Base-by-base conservation (phyloP, 2,888 invertebrate genomes). In the Lithophane leautieri region DNA sequence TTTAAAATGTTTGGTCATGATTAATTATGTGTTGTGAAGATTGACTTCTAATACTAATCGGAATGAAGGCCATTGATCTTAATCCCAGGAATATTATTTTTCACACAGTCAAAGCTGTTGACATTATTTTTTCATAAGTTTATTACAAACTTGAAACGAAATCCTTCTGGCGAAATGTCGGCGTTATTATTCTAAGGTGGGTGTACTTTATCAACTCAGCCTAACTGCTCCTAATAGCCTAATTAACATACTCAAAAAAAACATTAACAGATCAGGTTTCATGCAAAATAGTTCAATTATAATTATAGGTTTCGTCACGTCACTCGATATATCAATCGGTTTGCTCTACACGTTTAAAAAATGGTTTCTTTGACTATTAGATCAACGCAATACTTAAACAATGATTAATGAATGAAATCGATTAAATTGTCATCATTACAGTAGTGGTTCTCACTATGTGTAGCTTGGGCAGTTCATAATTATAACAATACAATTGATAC, bases 41-140 rank as follows among this genome's bases (percentile, higher is more conserved):
- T 44, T 67, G 40, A 40, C 2, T 73, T 42, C 6, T 16, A 19
- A 44, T 56, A 2, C 8, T 34, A 12, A 12, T 12, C 47, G 22
- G 40, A 62, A 40, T 75, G 47, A 56, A 56, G 40, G 40, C 0
- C 28, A 16, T 52, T 61, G 52, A 25, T 74, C 25, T 42, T 9
- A 4, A 28, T 65, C 40, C 7, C 77, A 58, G n/a, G 65, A 44
- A 50, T 77, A 77, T 65, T n/a, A 58, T 58, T n/a, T 75, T 58
- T 58, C 56, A 22, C 40, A 14, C 6, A 34, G 66, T 34, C 16
- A 16, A 34, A 66, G 28, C 12, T 63, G 28, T 61, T 69, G 25
- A 34, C 34, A 34, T 34, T 34, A n/a, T n/a, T n/a, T n/a, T n/a
- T n/a, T n/a, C n/a, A n/a, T n/a, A n/a, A n/a, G n/a, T n/a, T n/a